These are phyloP conservation scores for Tipula lateralis DNA, from an alignment of 2,888 invertebrate species.

Conservation along the genomic window DNA sequence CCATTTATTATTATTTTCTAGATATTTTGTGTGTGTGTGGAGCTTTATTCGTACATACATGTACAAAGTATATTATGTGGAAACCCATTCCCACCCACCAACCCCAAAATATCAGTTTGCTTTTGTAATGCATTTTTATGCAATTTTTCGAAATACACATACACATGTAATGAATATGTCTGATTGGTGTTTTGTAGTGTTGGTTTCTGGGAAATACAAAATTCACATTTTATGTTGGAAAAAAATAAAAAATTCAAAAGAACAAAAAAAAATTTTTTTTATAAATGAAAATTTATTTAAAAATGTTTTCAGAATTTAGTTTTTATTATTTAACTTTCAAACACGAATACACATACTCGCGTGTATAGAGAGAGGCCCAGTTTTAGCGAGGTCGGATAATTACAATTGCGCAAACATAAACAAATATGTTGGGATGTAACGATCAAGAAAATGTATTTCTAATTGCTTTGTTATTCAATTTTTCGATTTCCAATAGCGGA, in stretches of 20 bases:
- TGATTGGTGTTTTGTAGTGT: neutral
- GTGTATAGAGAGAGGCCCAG: too few species aligned
- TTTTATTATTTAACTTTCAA: neutral
- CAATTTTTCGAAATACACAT: neutral
- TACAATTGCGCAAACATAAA: too few species aligned
- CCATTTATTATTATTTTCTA: constrained; percentile 14
- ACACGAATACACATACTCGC: neutral
- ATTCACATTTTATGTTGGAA: neutral
- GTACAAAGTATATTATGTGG: neutral
- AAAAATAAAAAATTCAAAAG: neutral
- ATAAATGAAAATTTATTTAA: neutral
- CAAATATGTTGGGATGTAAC: too few species aligned
- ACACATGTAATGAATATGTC: neutral
- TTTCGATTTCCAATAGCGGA: too few species aligned
- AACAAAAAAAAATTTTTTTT: neutral
- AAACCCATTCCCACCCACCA: neutral
- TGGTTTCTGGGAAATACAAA: neutral
- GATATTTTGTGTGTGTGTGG: neutral
- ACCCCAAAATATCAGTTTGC: neutral
- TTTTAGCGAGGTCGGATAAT: too few species aligned
- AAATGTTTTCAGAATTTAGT: neutral
- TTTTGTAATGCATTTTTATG: neutral
- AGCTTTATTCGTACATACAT: neutral
- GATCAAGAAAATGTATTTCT: too few species aligned
- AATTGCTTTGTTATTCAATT: too few species aligned